A percentile compares a stretch with the other conserved stretches of the same genome.
Evolutionary conservation across 1,140 invertebrate genomes (phyloP).

Genomic region (Conus ventricosus): DNA sequence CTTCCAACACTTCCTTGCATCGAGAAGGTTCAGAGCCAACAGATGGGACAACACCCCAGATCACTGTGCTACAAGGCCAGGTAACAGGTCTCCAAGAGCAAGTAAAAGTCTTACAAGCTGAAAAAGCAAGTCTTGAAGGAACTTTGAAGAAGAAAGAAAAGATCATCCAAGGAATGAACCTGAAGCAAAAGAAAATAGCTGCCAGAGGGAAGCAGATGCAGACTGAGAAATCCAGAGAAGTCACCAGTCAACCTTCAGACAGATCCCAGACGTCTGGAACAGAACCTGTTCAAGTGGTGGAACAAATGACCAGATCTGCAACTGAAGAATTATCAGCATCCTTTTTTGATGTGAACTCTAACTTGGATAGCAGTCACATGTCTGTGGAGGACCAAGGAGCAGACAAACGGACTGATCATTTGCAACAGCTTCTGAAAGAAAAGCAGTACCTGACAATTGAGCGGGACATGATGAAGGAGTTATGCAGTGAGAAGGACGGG

Average conservation of each 20-base stretch:
- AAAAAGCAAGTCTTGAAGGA: slow-evolving; percentile 32
- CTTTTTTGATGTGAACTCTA: slow-evolving; percentile 2
- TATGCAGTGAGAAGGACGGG: slow-evolving; percentile 46
- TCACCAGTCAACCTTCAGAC: not conserved
- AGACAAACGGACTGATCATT: not conserved
- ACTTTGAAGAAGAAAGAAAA: slow-evolving; percentile 47
- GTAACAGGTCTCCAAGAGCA: not conserved
- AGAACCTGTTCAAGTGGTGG: slow-evolving; percentile 25
- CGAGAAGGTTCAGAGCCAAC: not conserved
- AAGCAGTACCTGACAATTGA: slow-evolving; percentile 43
- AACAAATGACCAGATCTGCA: slow-evolving; percentile 18
- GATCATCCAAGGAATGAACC: slow-evolving; percentile 42
- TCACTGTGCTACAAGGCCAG: not conserved
- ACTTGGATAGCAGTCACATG: not conserved
- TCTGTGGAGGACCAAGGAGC: not conserved
- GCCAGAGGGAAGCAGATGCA: slow-evolving; percentile 13
- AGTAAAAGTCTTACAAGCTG: slow-evolving; percentile 11
- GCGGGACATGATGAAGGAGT: slow-evolving; percentile 43
- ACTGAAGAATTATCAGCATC: slow-evolving; percentile 9
- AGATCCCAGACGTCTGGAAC: not conserved
- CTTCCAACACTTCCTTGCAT: not conserved
- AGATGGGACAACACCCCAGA: not conserved
- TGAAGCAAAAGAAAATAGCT: slow-evolving; percentile 40
- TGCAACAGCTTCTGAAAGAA: slow-evolving; percentile 37
- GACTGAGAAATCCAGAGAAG: not conserved